A percentile compares a stretch with the other conserved stretches of the same genome.
Evolutionary conservation across 2,797 vertebrate genomes (phyloP).

Genomic region (Gadopsis bispinosus): DNA sequence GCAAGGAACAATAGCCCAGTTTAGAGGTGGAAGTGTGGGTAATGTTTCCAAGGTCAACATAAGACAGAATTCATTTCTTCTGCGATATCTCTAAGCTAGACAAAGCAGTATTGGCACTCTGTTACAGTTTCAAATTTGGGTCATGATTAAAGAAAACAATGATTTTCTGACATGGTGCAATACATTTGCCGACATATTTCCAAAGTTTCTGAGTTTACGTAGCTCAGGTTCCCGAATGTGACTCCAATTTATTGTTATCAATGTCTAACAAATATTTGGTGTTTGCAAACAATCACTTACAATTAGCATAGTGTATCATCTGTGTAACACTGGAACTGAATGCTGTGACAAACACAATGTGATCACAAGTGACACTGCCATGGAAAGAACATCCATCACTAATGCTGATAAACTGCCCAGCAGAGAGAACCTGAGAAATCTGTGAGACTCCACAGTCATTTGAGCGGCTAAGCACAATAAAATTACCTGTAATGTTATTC

Average conservation of each 20-base stretch:
- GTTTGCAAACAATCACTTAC: constrained; percentile 23
- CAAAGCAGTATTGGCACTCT: constrained; percentile 39
- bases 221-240: constrained; percentile 18
- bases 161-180: constrained; percentile 36
- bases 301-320: constrained; percentile 13
- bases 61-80: constrained; percentile 29
- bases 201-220: constrained; percentile 30
- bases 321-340: constrained; percentile 9
- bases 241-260: constrained; percentile 16
- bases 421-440: constrained; percentile 10
- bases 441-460: neutral
- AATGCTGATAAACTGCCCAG: neutral
- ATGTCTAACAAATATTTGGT: constrained; percentile 22
- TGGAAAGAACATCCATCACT: constrained; percentile 12
- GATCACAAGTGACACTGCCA: constrained; percentile 14
- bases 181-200: constrained; percentile 26
- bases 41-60: constrained; percentile 46
- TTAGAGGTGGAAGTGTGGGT: constrained; percentile 21
- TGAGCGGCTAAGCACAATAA: neutral
- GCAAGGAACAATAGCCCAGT: constrained; percentile 44
- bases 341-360: constrained; percentile 20
- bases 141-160: constrained; percentile 43
- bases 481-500: constrained; percentile 3
- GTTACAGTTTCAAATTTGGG: constrained; percentile 29
- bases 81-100: constrained; percentile 31